A percentile compares a stretch with the other conserved stretches of the same genome.
Conservation (phyloP, 2,113 vertebrate genomes). For the Nycticorax nycticorax region DNA sequence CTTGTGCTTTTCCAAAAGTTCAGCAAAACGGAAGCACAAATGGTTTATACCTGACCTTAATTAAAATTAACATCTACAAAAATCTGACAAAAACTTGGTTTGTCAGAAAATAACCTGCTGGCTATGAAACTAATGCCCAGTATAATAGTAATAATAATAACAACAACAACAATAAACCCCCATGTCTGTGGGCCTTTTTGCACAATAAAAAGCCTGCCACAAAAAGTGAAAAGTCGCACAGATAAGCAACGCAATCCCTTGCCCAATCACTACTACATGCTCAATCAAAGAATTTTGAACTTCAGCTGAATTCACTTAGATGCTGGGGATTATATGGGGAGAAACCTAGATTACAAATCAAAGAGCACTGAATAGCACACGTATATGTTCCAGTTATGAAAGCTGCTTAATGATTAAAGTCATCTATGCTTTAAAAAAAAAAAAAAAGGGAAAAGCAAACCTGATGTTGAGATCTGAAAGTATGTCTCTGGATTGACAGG, state of each 20-base stretch:
- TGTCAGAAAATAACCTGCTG: not conserved
- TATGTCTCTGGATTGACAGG: slow-evolving; percentile 34
- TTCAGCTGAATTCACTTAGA: slow-evolving; percentile 17
- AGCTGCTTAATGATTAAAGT: slow-evolving; percentile 58
- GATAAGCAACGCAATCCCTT: not conserved
- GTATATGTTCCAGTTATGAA: slow-evolving; percentile 37
- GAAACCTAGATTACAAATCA: slow-evolving; percentile 45
- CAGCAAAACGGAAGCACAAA: not conserved
- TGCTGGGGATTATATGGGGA: not conserved
- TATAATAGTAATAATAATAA: not conserved
- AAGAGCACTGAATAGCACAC: not conserved
- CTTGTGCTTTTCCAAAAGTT: not conserved
- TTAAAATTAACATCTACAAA: not conserved
- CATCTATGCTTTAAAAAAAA: not conserved
- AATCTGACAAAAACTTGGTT: not conserved
- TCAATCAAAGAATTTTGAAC: slow-evolving; percentile 16
- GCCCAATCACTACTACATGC: not conserved
- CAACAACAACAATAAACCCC: no score
- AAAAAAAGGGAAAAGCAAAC: not conserved
- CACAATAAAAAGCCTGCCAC: not conserved
- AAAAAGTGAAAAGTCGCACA: not conserved
- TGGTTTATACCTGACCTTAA: not conserved
- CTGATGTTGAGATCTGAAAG: slow-evolving; percentile 7
- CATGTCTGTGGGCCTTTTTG: not conserved
- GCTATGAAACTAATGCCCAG: not conserved